phyloP scores from a whole-genome alignment of 2,797 vertebrate genomes.

The Typhlichthys eigenmanni region DNA sequence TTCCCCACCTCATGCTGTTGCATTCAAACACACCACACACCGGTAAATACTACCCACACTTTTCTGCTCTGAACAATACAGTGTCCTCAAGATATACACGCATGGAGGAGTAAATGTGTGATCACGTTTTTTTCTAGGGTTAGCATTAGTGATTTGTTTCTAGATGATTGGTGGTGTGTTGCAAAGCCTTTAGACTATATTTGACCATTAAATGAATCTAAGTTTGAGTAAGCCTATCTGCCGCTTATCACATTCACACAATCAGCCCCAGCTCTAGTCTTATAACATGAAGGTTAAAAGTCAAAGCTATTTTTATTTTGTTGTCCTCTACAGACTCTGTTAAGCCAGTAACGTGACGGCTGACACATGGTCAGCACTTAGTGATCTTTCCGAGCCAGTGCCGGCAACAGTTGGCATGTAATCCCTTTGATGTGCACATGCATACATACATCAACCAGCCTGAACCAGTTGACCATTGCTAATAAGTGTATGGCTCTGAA shows the following conservation, averaged over 20 bases:
- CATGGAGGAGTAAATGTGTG: no score
- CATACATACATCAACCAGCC: constrained; percentile 5
- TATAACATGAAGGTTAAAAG: constrained; percentile 36
- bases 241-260: no score
- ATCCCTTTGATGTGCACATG: constrained; percentile 22
- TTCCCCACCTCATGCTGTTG: constrained; percentile 62
- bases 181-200: not conserved
- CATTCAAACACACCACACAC: constrained; percentile 60
- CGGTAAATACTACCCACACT: constrained; percentile 28
- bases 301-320: constrained; percentile 6
- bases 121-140: no score
- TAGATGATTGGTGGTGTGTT: constrained; percentile 2
- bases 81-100: constrained; percentile 31
- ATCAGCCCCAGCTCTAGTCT: constrained; percentile 7
- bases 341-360: constrained; percentile 37
- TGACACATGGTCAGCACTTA: constrained; percentile 23
- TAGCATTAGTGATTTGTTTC: not conserved
- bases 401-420: constrained; percentile 18
- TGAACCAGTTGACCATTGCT: constrained; percentile 50
- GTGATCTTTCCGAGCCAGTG: constrained; percentile 43
- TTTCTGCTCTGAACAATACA: constrained; percentile 31
- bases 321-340: constrained; percentile 2
- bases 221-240: no score
- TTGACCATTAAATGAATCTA: no score
- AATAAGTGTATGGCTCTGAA: constrained; percentile 48